Evolutionary conservation across 2,797 vertebrate species (phyloP).

Genomic region (Antrozous pallidus): DNA sequence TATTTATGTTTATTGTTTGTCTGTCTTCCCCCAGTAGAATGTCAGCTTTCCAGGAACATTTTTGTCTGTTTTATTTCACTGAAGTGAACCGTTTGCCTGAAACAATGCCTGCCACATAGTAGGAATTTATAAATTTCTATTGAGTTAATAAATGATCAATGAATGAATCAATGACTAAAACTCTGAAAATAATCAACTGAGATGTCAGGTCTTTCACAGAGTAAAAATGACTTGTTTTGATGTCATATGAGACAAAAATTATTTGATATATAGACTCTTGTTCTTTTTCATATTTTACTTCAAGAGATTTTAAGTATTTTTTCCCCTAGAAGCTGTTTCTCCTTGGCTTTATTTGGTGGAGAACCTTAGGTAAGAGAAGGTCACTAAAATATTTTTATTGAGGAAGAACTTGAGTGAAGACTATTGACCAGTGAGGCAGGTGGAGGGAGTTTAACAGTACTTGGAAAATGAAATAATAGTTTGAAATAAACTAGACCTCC

Average conservation of each 20-base stretch:
- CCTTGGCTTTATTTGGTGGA: constrained; percentile 21
- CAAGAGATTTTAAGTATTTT: background rate
- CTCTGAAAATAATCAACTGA: background rate
- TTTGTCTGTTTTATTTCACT: constrained; percentile 19
- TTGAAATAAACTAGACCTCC: background rate
- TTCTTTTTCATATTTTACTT: constrained; percentile 21
- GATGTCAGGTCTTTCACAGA: background rate
- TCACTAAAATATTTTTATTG: background rate
- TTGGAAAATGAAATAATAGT: constrained; percentile 12
- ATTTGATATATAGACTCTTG: background rate
- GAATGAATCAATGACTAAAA: background rate
- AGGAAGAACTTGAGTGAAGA: constrained; percentile 14
- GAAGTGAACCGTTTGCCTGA: background rate
- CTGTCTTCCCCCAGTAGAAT: background rate
- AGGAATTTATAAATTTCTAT: background rate
- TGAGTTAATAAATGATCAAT: constrained; percentile 10
- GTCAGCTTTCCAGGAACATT: background rate
- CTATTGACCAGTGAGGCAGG: background rate
- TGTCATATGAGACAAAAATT: background rate
- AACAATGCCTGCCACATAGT: background rate
- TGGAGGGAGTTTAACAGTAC: background rate
- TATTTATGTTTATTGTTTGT: constrained; percentile 36
- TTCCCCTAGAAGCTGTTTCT: background rate
- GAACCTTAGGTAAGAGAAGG: constrained; percentile 1
- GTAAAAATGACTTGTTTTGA: constrained; percentile 1